Base-by-base conservation (phyloP, 2,888 invertebrate species). In the Gastrophysa polygoni region DNA sequence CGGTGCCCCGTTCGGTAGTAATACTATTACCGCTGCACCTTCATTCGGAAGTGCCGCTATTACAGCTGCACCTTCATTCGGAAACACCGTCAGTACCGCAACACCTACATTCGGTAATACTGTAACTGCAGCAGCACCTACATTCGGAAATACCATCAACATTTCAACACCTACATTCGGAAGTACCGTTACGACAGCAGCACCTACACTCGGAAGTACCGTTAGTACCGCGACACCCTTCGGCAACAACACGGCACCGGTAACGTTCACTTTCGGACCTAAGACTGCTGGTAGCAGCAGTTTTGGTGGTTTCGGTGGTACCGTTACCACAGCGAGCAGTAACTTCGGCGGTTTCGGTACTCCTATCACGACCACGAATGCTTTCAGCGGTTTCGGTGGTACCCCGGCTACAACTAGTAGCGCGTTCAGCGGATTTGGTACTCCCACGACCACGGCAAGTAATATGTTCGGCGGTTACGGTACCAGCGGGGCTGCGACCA, bases 391-490 rank as follows among this genome's bases (percentile, higher is more conserved):
- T 16, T 44, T 20, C 10, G 32, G 32, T 8, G 2, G 2, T 32
- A 8, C 32, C 2, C 6, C 32, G 32, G 11, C 38, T n/a, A 38
- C 38, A 4, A 1, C 38, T 7, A 38, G 38, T 6, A 32, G 7
- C 32, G 29, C 70, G 0, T 75, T 77, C 44, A 71, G 70, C 6
- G 11, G 68, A 0, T 68, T 72, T 1, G 64, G 58, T 16, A 38
- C 63, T 8, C 52, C 57, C 14, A 61, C 54, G 32, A 32, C 44
- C 6, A 51, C 57, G 8, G 51, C 56, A 10, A 57, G 38, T 29
- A 46, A 20, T n/a, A 38, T 70, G 0, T 75, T 77, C 44, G 71
- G 70, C 7, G 11, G 68, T 1, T 68, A 71, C 1, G 64, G 58
- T 16, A 38, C 63, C 8, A 56, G 55, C 14, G 17, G 8, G 8